A percentile compares a stretch with the other conserved stretches of the same genome.
Evolutionary conservation across 2,113 vertebrate species (phyloP).

Genomic region (Syrrhaptes paradoxus): DNA sequence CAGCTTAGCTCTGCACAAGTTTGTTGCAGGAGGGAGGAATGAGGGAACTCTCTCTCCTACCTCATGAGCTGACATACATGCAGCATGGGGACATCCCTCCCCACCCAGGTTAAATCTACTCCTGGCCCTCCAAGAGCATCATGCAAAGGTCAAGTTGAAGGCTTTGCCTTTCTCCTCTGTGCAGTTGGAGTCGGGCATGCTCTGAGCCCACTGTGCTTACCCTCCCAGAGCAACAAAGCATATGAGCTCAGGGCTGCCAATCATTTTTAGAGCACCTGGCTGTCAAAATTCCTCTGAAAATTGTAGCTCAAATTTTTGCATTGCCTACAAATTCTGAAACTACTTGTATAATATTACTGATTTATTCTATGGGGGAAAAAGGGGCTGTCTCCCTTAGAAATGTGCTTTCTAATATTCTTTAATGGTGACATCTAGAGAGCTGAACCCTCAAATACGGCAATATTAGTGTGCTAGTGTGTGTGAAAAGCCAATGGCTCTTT

Average conservation of each 20-base stretch:
- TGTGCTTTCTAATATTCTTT: background rate
- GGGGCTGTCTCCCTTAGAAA: background rate
- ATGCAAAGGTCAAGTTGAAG: background rate
- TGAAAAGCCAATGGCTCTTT: background rate
- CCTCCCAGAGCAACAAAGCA: fast-evolving
- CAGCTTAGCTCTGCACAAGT: background rate
- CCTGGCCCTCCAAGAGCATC: background rate
- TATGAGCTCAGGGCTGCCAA: background rate
- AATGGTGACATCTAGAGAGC: background rate
- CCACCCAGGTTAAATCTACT: background rate
- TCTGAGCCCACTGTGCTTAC: fast-evolving
- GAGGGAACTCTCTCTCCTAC: background rate
- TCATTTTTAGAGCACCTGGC: background rate
- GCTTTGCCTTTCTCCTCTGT: background rate
- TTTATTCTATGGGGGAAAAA: background rate
- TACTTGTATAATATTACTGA: background rate
- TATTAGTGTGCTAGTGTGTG: background rate
- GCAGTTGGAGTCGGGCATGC: fast-evolving
- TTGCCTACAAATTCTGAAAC: background rate
- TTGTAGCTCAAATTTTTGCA: background rate
- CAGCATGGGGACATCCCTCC: background rate
- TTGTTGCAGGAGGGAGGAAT: background rate
- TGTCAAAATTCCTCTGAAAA: background rate
- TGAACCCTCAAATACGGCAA: background rate
- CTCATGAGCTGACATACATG: background rate